Evolutionary conservation across 2,888 invertebrate genomes (phyloP), one percentile per base, ranked within the genome.

Genomic region (Caenorhabditis angaria): DNA sequence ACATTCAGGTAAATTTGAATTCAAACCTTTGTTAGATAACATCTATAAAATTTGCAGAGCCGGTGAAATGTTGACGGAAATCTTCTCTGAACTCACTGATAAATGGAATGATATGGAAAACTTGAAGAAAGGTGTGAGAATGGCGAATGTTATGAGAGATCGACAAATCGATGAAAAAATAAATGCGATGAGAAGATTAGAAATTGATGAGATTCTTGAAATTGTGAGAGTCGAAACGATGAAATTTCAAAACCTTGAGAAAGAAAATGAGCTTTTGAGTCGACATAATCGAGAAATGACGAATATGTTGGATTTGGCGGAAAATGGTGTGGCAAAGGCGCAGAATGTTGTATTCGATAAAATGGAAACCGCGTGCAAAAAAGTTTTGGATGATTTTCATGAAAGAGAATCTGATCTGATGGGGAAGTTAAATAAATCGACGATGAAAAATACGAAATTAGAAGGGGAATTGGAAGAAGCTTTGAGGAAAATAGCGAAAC

Each of bases 321-420:
- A 72, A 35, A 51, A 64, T 25, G 55, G 60, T 1, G 62, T 72
- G 14, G 62, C 61, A 22, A 66, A 64, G 27, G 60, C 64, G 1
- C 71, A 72, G 50, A 35, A 20, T 8, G 27, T 64, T 4, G 67
- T 72, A 8, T 67, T 72, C 61, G 64, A 64, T n/a, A 55, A 57
- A 50, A 58, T 72, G 55, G 41, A 67, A 29, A 27, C 28, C 1
- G 24, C 56, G 5, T 50, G 62, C 5, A 56, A 48, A 20, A 29
- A 66, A 6, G 47, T 71, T 63, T n/a, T 71, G 5, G 60, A 63
- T 25, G 60, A 71, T 18, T 71, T 71, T 48, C 66, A 66, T 28
- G 53, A 27, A 18, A 55, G 65, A 5, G 71, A 71, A 53, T 25
- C 59, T 2, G 63, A 24, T 4, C 27, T 62, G 2, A 41, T 53